Percentiles rank a stretch among this genome's conserved stretches.
Evolutionary conservation across 2,113 vertebrate genomes (phyloP).

Genomic region (Clinocottus analis): DNA sequence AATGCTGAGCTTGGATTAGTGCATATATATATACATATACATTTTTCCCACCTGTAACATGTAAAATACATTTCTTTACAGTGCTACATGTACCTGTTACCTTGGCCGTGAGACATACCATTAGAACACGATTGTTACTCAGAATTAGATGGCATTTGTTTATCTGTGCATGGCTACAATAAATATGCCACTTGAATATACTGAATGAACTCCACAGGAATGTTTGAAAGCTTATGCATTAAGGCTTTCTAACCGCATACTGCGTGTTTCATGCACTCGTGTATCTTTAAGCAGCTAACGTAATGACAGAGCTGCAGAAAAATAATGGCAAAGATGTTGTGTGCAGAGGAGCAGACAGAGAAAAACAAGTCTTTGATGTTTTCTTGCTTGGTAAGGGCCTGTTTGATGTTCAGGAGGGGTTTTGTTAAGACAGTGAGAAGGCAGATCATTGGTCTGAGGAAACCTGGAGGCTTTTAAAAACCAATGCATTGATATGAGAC

Average conservation of each 20-base stretch:
- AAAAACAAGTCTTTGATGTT: slow-evolving; percentile 11
- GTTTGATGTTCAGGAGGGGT: slow-evolving; percentile 15
- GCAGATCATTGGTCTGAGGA: background rate
- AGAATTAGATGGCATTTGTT: background rate
- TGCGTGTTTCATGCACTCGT: background rate
- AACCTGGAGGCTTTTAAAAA: background rate
- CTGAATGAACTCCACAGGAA: too few relatives aligned
- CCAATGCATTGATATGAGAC: background rate
- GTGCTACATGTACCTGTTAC: background rate
- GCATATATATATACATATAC: too few relatives aligned
- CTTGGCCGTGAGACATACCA: too few relatives aligned
- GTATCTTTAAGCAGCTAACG: background rate
- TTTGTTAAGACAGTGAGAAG: background rate
- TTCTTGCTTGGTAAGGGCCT: background rate
- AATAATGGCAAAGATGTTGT: background rate
- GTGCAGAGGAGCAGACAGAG: background rate
- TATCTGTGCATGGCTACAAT: background rate
- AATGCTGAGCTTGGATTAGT: too few relatives aligned
- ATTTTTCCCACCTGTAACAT: too few relatives aligned
- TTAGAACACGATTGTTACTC: background rate
- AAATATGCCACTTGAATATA: background rate
- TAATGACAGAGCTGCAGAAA: background rate
- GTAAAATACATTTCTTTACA: too few relatives aligned
- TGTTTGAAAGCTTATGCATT: background rate
- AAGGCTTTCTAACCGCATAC: background rate